phyloP scores from a whole-genome alignment of 2,113 vertebrate genomes.

The Chaetodon auriga region DNA sequence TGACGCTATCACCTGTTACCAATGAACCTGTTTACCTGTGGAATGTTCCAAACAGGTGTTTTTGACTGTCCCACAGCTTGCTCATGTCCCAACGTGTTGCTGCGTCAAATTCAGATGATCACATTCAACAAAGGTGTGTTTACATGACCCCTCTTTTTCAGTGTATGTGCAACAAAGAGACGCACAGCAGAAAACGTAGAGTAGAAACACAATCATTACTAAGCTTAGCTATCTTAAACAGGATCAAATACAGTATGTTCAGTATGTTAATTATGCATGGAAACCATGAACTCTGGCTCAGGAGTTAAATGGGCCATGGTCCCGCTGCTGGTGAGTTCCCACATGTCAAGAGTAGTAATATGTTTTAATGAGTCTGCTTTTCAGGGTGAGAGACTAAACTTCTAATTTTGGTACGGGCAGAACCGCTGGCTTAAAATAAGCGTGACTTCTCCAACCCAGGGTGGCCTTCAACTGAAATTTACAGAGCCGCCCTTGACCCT shows the following conservation, averaged over 20 bases:
- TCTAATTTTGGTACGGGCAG: constrained; percentile 40
- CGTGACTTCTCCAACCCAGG: background rate
- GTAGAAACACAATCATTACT: background rate
- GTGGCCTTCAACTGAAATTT: constrained; percentile 6
- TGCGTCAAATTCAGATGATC: too few species aligned
- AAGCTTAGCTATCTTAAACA: background rate
- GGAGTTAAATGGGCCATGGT: constrained; percentile 51
- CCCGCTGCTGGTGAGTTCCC: constrained; percentile 51
- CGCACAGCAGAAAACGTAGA: background rate
- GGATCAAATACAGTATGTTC: constrained; percentile 32
- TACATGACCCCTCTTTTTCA: background rate
- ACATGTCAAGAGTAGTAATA: constrained; percentile 58
- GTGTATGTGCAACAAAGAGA: background rate
- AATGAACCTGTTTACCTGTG: too few species aligned
- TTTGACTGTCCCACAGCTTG: too few species aligned
- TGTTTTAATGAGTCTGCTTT: constrained; percentile 67
- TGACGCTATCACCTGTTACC: too few species aligned
- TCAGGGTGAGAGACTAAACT: constrained; percentile 51
- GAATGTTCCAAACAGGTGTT: too few species aligned
- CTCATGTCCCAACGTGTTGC: too few species aligned
- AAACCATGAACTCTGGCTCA: constrained; percentile 56
- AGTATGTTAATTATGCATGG: constrained; percentile 56
- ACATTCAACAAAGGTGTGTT: background rate
- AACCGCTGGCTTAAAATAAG: constrained; percentile 42
- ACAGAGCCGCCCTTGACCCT: background rate